Evolutionary conservation across 2,888 invertebrate species (phyloP).

Genomic region (Junonia oenone): DNA sequence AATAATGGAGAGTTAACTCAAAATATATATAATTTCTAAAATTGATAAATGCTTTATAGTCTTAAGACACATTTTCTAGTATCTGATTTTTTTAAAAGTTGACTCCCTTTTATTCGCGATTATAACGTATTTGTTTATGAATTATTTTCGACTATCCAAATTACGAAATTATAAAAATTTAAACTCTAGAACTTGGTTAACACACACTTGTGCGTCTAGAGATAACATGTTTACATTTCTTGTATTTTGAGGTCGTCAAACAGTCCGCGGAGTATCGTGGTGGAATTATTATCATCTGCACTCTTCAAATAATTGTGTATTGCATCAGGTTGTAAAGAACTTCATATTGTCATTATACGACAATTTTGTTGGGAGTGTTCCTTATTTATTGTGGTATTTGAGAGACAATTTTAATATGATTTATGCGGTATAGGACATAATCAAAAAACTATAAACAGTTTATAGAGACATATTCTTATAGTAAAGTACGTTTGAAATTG

Average conservation of each 20-base stretch:
- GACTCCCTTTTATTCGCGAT: too few relatives aligned
- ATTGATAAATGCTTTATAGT: too few relatives aligned
- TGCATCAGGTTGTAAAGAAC: background rate
- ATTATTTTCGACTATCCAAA: too few relatives aligned
- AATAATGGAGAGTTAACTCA: too few relatives aligned
- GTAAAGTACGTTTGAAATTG: too few relatives aligned
- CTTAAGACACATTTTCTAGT: too few relatives aligned
- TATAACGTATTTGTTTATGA: too few relatives aligned
- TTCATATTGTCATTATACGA: background rate
- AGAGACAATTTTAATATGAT: background rate
- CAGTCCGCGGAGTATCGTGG: background rate
- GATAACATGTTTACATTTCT: background rate
- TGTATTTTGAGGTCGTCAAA: constrained; percentile 1
- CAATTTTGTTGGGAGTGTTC: background rate
- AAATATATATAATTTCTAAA: too few relatives aligned
- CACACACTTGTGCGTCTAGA: background rate
- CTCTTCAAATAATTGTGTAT: background rate
- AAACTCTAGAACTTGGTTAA: background rate
- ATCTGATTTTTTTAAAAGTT: too few relatives aligned
- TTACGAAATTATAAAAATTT: too few relatives aligned
- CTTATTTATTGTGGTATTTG: background rate
- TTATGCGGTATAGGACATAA: background rate
- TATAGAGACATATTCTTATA: background rate
- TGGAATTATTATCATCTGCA: background rate
- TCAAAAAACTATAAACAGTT: background rate